Evolutionary conservation across 1,140 invertebrate genomes (phyloP).

Genomic region (Chymomyza costata): DNA sequence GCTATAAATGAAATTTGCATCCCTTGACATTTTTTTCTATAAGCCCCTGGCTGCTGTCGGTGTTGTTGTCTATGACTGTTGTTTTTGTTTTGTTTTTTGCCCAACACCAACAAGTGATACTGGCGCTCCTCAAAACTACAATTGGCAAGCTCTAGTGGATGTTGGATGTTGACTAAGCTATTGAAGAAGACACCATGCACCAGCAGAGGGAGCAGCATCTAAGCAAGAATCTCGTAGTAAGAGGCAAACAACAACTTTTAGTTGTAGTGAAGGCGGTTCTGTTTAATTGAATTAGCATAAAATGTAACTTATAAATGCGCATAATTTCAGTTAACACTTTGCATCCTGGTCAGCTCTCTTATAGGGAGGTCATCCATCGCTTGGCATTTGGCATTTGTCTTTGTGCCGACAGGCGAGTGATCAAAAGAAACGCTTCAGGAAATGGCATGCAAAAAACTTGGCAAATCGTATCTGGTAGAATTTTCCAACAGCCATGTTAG

Average conservation of each 20-base stretch:
- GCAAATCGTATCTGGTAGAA: constrained; percentile 16
- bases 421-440: constrained; percentile 9
- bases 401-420: too few species aligned
- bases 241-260: constrained; percentile 10
- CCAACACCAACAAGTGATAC: constrained; percentile 57
- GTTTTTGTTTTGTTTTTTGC: constrained; percentile 45
- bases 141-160: constrained; percentile 25
- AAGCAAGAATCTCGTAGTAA: too few species aligned
- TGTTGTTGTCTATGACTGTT: constrained; percentile 4
- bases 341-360: constrained; percentile 60
- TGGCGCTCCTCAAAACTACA: constrained; percentile 60
- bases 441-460: constrained; percentile 10
- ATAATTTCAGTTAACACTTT: constrained; percentile 40
- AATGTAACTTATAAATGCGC: constrained; percentile 56
- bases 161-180: constrained; percentile 29
- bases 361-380: too few species aligned
- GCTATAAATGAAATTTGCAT: too few species aligned
- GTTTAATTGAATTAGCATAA: constrained; percentile 67
- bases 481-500: constrained; percentile 23
- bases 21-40: too few species aligned
- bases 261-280: constrained; percentile 1
- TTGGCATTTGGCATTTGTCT: constrained; percentile 54
- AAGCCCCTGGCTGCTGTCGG: constrained; percentile 16
- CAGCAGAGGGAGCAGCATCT: constrained; percentile 5
- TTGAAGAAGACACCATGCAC: constrained; percentile 50